Percentiles rank a stretch among this genome's conserved stretches.
Evolutionary conservation across 2,797 vertebrate genomes (phyloP).

Genomic region (Cynopterus sphinx): DNA sequence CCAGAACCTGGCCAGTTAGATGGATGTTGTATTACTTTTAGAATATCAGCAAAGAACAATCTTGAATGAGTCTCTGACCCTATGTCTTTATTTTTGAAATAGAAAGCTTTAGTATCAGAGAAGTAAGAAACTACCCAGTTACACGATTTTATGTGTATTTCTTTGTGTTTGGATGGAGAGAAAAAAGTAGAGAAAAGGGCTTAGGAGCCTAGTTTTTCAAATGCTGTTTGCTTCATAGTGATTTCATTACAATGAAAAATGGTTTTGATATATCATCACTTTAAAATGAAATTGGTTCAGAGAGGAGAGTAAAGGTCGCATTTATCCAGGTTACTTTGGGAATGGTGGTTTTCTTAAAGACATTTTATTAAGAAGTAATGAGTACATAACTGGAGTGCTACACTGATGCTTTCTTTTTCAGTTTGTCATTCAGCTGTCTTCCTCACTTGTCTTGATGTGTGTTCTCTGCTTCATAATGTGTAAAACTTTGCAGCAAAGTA

Average conservation of each 20-base stretch:
- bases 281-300: conserved; percentile 52
- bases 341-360: conserved; percentile 48
- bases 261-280: conserved; percentile 43
- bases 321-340: conserved; percentile 16
- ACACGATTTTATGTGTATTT: not conserved
- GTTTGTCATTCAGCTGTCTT: not conserved
- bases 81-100: not conserved
- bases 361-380: conserved; percentile 47
- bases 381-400: not conserved
- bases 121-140: not conserved
- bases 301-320: not conserved
- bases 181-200: not conserved
- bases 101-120: not conserved
- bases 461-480: not conserved
- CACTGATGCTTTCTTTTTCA: not conserved
- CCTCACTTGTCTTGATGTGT: not conserved
- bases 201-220: conserved; percentile 31
- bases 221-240: conserved; percentile 5
- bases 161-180: not conserved
- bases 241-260: conserved; percentile 57
- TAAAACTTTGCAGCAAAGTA: not conserved
- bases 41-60: not conserved
- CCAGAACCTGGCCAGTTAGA: not conserved
- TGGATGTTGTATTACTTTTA: not conserved
- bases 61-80: not conserved